Conservation (phyloP, 2,797 vertebrate species). For the Phrynocephalus guinanensis region DNA sequence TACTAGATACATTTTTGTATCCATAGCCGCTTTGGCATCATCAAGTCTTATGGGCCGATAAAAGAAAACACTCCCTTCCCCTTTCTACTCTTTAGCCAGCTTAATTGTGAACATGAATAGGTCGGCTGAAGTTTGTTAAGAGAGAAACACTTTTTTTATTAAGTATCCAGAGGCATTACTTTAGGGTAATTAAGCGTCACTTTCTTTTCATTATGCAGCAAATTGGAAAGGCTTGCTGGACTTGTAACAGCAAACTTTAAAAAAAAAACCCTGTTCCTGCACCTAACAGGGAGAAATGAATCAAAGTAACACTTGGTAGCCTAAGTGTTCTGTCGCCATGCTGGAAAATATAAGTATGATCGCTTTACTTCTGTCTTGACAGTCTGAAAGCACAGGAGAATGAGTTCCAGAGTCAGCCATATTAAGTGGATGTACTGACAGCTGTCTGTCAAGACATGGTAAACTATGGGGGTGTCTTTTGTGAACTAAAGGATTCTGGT, state of each 20-base stretch:
- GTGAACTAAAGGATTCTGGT: too few relatives aligned
- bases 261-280: background rate
- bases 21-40: slow-evolving; percentile 2
- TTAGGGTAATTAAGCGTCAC: background rate
- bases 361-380: background rate
- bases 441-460: background rate
- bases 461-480: too few relatives aligned
- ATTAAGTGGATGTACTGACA: background rate
- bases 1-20: rapidly evolving
- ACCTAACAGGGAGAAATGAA: background rate
- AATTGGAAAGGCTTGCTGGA: background rate
- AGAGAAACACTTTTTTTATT: background rate
- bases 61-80: background rate
- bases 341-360: background rate
- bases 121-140: background rate
- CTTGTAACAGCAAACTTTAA: background rate
- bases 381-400: background rate
- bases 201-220: background rate
- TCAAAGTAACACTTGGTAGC: background rate
- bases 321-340: background rate
- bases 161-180: background rate
- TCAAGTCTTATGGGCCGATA: background rate
- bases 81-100: background rate
- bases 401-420: too few relatives aligned
- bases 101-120: slow-evolving; percentile 9